Evolutionary conservation across 1,140 invertebrate species (phyloP).

Genomic region (Sycophila sp.): DNA sequence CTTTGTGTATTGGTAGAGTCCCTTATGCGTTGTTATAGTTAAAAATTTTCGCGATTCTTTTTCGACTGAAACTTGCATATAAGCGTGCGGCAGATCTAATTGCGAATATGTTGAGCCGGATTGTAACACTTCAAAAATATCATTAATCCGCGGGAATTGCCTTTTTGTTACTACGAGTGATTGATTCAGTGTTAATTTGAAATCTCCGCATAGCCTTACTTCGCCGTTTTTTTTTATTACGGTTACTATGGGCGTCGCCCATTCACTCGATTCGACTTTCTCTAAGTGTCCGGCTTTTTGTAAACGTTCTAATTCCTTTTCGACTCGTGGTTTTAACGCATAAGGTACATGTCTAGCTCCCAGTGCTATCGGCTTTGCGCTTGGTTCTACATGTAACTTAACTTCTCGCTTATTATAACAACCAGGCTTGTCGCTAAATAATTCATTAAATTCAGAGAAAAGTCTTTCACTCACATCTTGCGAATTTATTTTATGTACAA

Average conservation of each 20-base stretch:
- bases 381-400: not conserved
- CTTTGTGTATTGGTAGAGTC: slow-evolving; percentile 37
- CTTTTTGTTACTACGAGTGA: slow-evolving; percentile 51
- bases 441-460: not conserved
- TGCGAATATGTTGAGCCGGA: slow-evolving; percentile 52
- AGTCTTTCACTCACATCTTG: not conserved
- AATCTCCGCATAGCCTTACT: slow-evolving; percentile 66
- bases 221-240: slow-evolving; percentile 55
- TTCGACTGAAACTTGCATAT: slow-evolving; percentile 50
- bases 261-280: slow-evolving; percentile 46
- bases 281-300: not conserved
- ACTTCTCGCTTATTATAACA: slow-evolving; percentile 29
- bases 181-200: slow-evolving; percentile 61
- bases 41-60: slow-evolving; percentile 25
- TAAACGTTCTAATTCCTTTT: not conserved
- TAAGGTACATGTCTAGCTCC: not conserved
- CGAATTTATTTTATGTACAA: not conserved
- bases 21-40: slow-evolving; percentile 43
- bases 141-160: slow-evolving; percentile 54
- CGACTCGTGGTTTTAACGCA: not conserved
- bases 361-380: not conserved
- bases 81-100: slow-evolving; percentile 53
- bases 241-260: slow-evolving; percentile 60
- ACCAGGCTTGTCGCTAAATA: slow-evolving; percentile 31
- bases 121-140: slow-evolving; percentile 43